Evolutionary conservation across 2,888 invertebrate species (phyloP), one percentile per base, ranked within the genome.

Genomic region (Ectropis crepuscularia): DNA sequence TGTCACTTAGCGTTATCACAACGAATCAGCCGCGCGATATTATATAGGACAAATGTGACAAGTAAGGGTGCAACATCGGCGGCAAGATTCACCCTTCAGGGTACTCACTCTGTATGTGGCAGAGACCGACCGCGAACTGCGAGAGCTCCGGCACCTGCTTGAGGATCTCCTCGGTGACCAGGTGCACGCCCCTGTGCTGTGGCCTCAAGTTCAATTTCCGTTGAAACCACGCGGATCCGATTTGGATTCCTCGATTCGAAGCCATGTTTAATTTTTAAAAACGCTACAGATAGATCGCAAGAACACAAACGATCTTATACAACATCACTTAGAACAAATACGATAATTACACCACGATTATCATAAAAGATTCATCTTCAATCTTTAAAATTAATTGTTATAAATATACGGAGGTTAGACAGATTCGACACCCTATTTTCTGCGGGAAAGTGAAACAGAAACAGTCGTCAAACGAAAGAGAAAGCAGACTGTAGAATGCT

Each of bases 201-300:
- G 98, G 98, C 91, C 98, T 95, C 91, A 99, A 95, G 93, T 98
- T 97, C 90, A 99, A 96, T 94, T 98, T 98, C 93, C 97, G 96
- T 94, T 99, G 99, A 95, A 98, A 98, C 99, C 99, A 99, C 93
- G 98, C 98, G 90, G 98, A 97, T 93, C 98, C 98, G 89, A 97
- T 97, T 95, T 98, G 98, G 93, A 98, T 96, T 92, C 97, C 97
- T 94, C 96, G 94, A 93, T 96, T 96, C 93, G 96, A 96, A 95
- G 96, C 96, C 96, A 96, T 96, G 95, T 94, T 95, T 92, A 92
- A 92, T 91, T 91, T 92, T 89, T 90, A 83, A 87, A 90, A 90
- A 89, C 86, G 89, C 91, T 92, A 92, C 88, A 90, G 87, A 89
- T 86, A 87, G 87, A 89, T 83, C 89, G 90, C 87, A 88, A 90